Evolutionary conservation across 1,140 invertebrate species (phyloP).

Genomic region (Diabrotica virgifera): DNA sequence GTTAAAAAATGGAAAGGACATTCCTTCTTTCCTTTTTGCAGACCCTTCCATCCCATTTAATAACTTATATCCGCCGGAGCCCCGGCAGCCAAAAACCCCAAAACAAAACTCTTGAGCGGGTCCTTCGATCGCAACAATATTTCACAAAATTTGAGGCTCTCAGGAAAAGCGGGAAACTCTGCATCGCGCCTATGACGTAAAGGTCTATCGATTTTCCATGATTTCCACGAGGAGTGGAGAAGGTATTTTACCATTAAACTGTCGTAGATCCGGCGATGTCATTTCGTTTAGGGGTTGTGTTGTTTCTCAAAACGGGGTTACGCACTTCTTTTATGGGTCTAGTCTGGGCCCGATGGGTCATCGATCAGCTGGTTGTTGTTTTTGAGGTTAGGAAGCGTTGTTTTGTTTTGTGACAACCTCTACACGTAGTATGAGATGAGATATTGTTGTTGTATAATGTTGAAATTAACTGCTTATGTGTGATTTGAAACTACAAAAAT

Average conservation of each 20-base stretch:
- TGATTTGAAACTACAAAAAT: no score
- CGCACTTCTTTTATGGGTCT: constrained; percentile 1
- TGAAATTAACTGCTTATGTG: no score
- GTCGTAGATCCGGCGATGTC: not conserved
- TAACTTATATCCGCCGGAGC: no score
- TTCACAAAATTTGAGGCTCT: not conserved
- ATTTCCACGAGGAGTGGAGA: not conserved
- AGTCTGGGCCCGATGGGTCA: not conserved
- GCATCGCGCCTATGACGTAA: not conserved
- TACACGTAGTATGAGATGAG: no score
- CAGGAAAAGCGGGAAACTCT: not conserved
- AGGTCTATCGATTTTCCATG: not conserved
- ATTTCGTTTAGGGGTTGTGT: not conserved
- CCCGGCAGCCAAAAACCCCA: not conserved
- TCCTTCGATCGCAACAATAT: not conserved
- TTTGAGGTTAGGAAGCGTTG: not conserved
- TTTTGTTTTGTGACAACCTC: no score
- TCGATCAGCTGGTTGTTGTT: constrained; percentile 2
- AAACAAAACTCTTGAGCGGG: not conserved
- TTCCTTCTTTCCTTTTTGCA: not conserved
- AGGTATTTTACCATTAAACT: constrained; percentile 3
- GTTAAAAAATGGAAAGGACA: no score
- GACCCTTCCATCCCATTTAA: not conserved
- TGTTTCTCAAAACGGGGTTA: not conserved
- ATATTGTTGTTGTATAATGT: no score